phyloP scores from a whole-genome alignment of 2,888 invertebrate genomes.

The Helleia helle region DNA sequence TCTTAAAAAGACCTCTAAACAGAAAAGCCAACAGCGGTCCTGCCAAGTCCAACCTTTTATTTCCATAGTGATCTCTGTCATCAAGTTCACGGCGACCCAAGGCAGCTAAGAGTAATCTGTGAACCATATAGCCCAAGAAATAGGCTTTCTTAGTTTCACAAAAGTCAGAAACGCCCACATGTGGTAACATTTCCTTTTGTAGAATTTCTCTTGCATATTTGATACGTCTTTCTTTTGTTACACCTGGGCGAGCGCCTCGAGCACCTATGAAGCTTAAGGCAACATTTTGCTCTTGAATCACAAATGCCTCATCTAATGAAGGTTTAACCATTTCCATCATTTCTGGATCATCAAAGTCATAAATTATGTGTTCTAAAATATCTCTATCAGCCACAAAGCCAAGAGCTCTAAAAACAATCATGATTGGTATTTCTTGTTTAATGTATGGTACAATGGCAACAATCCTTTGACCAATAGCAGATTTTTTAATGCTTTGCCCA shows the following conservation, averaged over 20 bases:
- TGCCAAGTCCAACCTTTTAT: constrained; percentile 97
- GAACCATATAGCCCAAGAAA: constrained; percentile 99
- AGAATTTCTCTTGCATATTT: constrained; percentile 99
- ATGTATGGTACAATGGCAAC: constrained; percentile 98
- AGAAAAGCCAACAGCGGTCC: constrained; percentile 97
- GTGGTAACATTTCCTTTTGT: constrained; percentile 99
- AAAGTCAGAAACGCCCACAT: constrained; percentile 99
- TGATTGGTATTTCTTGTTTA: constrained; percentile 99
- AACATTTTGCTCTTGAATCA: constrained; percentile 99
- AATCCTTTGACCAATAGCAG: constrained; percentile 98
- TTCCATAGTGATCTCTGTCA: constrained; percentile 99
- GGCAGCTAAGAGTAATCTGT: constrained; percentile 93
- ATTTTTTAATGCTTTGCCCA: constrained; percentile 98
- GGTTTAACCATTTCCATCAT: constrained; percentile 99
- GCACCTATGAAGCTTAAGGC: constrained; percentile 99
- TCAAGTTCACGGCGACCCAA: constrained; percentile 97
- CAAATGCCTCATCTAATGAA: constrained; percentile 98
- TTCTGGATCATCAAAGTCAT: constrained; percentile 99
- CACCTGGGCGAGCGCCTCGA: constrained; percentile 97
- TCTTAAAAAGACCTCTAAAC: constrained; percentile 96
- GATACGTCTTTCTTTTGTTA: constrained; percentile 98
- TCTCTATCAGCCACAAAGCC: constrained; percentile 99
- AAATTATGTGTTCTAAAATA: constrained; percentile 99
- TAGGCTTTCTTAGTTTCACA: constrained; percentile 99
- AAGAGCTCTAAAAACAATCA: constrained; percentile 99